Percentiles rank a stretch among this genome's conserved stretches.
These are phyloP conservation scores for Atlantisia rogersi DNA, from an alignment of 2,113 vertebrate genomes.

Conservation along the genomic window DNA sequence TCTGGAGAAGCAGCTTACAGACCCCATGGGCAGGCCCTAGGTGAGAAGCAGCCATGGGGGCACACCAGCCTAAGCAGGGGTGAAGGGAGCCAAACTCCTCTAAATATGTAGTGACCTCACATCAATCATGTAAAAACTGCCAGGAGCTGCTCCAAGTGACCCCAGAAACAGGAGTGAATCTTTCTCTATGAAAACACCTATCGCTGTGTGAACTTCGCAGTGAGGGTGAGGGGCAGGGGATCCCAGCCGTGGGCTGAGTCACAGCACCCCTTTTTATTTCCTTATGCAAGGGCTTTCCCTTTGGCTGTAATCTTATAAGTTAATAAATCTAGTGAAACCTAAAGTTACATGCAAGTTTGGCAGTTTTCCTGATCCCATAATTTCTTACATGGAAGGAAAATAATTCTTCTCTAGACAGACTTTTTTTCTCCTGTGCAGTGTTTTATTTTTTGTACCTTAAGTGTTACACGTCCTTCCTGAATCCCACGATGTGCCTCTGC, in stretches of 20 bases:
- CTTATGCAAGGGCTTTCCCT: neutral
- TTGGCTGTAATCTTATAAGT: neutral
- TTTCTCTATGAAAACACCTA: neutral
- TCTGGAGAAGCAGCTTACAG: neutral
- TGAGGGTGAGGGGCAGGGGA: neutral
- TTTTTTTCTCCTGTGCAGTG: neutral
- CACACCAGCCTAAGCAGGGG: fast-evolving
- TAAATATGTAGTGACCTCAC: neutral
- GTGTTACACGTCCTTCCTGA: neutral
- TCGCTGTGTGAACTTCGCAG: neutral
- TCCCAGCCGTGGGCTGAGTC: no score
- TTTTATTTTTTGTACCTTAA: neutral
- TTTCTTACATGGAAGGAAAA: neutral
- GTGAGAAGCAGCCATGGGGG: neutral
- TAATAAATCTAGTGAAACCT: neutral
- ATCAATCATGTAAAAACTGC: fast-evolving
- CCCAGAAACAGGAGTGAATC: neutral
- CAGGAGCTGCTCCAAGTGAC: neutral
- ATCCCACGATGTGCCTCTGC: neutral
- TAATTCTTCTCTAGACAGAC: neutral
- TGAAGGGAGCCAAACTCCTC: fast-evolving
- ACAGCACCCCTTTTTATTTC: neutral
- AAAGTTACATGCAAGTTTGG: neutral
- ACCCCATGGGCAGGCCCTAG: neutral
- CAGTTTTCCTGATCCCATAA: neutral